Evolutionary conservation across 2,113 vertebrate genomes (phyloP).

Genomic region (Lepisosteus osseus): DNA sequence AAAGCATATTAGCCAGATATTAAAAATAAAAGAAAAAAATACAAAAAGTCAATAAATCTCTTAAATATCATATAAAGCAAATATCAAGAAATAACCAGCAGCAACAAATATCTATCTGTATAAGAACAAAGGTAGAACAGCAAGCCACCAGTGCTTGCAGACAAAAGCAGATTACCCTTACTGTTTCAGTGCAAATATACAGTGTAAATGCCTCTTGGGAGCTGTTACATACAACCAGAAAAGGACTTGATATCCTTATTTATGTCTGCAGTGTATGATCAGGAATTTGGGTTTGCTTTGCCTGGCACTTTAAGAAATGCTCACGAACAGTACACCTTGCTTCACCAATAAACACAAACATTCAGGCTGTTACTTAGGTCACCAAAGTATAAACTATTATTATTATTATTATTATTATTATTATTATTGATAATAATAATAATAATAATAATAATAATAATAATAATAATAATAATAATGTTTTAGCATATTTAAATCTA

Average conservation of each 20-base stretch:
- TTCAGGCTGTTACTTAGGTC: neutral
- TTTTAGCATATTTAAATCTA: conserved; percentile 20
- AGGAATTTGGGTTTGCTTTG: conserved; percentile 35
- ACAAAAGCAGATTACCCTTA: conserved; percentile 54
- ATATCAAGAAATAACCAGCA: conserved; percentile 55
- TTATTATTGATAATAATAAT: conserved; percentile 4
- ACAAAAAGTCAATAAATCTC: conserved; percentile 30
- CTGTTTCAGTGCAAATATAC: conserved; percentile 72
- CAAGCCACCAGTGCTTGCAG: conserved; percentile 76
- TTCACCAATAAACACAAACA: conserved; percentile 18
- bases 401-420: neutral
- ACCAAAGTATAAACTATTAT: neutral
- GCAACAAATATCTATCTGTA: conserved; percentile 64
- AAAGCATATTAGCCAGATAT: conserved; percentile 19
- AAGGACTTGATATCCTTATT: neutral
- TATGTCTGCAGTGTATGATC: conserved; percentile 34
- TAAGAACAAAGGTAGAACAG: conserved; percentile 62
- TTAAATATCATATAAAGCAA: conserved; percentile 39
- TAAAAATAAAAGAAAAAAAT: conserved; percentile 15
- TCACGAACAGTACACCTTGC: conserved; percentile 1
- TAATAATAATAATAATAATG: conserved; percentile 11
- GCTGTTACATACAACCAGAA: conserved; percentile 3
- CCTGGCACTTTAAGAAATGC: conserved; percentile 13
- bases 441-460: neutral
- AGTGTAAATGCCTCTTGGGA: conserved; percentile 46